Conservation (phyloP, 2,113 vertebrate species). For the Bos indicus region DNA sequence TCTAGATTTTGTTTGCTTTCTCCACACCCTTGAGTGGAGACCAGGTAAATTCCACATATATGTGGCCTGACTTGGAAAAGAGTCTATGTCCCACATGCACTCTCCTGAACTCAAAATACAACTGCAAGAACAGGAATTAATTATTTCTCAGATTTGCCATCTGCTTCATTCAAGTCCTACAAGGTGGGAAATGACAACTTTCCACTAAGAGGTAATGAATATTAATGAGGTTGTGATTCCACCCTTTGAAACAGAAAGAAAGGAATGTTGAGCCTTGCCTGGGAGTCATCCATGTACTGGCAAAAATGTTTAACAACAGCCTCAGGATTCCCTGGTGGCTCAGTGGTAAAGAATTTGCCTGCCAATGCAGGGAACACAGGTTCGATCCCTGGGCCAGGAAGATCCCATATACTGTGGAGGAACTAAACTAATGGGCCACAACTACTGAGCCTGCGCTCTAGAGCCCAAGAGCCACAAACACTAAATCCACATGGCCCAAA, state of each 20-base stretch:
- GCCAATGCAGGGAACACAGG: background rate
- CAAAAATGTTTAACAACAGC: background rate
- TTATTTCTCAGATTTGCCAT: constrained; percentile 49
- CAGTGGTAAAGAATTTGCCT: background rate
- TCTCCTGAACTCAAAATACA: constrained; percentile 41
- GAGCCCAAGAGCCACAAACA: background rate
- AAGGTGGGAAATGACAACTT: constrained; percentile 50
- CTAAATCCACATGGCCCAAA: background rate
- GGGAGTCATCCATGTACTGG: background rate
- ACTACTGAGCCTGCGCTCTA: accelerated
- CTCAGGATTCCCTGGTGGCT: background rate
- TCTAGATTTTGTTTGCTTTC: background rate
- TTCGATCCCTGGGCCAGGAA: background rate
- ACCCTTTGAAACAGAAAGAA: background rate
- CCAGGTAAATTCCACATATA: background rate
- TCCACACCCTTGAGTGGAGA: background rate
- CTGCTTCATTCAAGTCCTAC: constrained; percentile 36
- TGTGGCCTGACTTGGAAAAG: background rate
- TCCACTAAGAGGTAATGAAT: constrained; percentile 43
- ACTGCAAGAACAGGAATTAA: constrained; percentile 43
- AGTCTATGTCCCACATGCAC: background rate
- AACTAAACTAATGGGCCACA: background rate
- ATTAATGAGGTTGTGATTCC: constrained; percentile 8
- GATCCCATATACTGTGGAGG: background rate
- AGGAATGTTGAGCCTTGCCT: background rate